phyloP scores from a whole-genome alignment of 2,888 invertebrate species.

The Leptopilina syphax region DNA sequence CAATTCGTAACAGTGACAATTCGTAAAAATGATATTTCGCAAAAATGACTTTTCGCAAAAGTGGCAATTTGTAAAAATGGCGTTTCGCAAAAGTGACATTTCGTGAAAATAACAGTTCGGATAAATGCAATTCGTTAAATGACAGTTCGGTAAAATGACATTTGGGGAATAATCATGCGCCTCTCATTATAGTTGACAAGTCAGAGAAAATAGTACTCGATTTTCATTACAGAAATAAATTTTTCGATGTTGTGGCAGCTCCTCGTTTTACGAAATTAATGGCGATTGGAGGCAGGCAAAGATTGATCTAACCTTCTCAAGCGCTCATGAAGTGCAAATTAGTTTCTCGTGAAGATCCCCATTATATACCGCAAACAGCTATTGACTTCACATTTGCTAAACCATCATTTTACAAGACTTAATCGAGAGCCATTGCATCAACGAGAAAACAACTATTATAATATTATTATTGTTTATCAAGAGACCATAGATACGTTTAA shows the following conservation, averaged over 20 bases:
- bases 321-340: conserved; percentile 9
- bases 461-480: conserved; percentile 21
- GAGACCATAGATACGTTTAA: background rate
- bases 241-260: background rate
- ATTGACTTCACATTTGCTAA: conserved; percentile 17
- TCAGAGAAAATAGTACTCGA: too few species aligned
- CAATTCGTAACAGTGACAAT: too few species aligned
- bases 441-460: background rate
- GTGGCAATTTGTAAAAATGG: too few species aligned
- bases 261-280: conserved; percentile 11
- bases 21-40: too few species aligned
- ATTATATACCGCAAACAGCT: background rate
- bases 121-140: too few species aligned
- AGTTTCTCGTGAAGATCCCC: conserved; percentile 32
- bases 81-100: too few species aligned
- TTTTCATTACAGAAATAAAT: too few species aligned
- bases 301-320: conserved; percentile 5
- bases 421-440: conserved; percentile 5
- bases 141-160: too few species aligned
- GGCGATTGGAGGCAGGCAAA: background rate
- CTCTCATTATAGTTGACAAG: too few species aligned
- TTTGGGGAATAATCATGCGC: too few species aligned
- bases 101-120: too few species aligned
- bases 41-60: too few species aligned
- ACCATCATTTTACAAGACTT: conserved; percentile 30